These are phyloP conservation scores for Melolontha melolontha DNA, from an alignment of 2,888 invertebrate species.

Conservation along the genomic window DNA sequence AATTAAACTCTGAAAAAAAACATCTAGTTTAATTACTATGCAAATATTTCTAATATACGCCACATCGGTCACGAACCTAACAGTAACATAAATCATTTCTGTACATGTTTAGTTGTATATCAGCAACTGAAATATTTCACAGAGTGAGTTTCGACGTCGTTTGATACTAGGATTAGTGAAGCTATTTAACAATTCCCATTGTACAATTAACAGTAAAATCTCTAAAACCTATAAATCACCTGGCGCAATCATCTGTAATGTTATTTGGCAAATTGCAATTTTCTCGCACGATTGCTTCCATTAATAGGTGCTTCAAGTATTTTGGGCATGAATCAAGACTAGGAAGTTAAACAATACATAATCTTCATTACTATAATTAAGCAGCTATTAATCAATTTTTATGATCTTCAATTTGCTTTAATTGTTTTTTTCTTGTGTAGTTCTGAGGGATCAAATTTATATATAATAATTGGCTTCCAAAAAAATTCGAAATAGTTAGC, in stretches of 20 bases:
- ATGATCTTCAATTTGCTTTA: slow-evolving; percentile 2
- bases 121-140: too few relatives aligned
- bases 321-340: slow-evolving; percentile 21
- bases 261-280: slow-evolving; percentile 30
- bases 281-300: slow-evolving; percentile 28
- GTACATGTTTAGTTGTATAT: background rate
- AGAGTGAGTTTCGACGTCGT: background rate
- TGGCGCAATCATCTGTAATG: slow-evolving; percentile 2
- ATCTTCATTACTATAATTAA: slow-evolving; percentile 31
- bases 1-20: too few relatives aligned
- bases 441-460: background rate
- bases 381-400: slow-evolving; percentile 19
- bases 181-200: slow-evolving; percentile 8
- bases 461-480: background rate
- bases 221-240: slow-evolving; percentile 10
- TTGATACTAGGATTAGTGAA: background rate
- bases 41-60: too few relatives aligned
- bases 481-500: background rate
- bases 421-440: slow-evolving; percentile 13
- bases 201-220: background rate
- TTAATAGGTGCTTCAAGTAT: slow-evolving; percentile 29
- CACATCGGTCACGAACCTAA: background rate
- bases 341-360: slow-evolving; percentile 18
- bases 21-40: too few relatives aligned
- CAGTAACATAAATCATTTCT: background rate